phyloP scores from a whole-genome alignment of 1,140 invertebrate species.

The Panulirus ornatus region DNA sequence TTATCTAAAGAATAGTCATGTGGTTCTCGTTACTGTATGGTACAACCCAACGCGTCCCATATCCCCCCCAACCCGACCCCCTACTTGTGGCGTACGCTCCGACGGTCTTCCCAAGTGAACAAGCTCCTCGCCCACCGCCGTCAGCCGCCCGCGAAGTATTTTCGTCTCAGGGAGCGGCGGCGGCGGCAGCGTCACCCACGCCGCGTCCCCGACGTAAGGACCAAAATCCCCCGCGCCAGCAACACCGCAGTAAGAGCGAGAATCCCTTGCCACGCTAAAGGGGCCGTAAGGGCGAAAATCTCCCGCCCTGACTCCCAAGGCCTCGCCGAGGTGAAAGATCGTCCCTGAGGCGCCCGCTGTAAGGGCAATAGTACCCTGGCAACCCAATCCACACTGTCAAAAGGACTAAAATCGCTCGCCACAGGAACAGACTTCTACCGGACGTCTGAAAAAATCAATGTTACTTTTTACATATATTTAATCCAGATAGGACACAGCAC shows the following conservation, averaged over 20 bases:
- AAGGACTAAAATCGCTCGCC: not conserved
- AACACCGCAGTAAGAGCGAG: slow-evolving; percentile 23
- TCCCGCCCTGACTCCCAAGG: slow-evolving; percentile 34
- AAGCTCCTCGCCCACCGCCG: slow-evolving; percentile 6
- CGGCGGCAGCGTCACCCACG: slow-evolving; percentile 51
- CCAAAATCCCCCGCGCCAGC: slow-evolving; percentile 42
- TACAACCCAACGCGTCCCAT: no score
- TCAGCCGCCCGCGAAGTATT: slow-evolving; percentile 60
- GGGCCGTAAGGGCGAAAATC: slow-evolving; percentile 34
- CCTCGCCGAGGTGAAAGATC: slow-evolving; percentile 38
- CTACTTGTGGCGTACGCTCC: not conserved
- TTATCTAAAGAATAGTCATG: no score
- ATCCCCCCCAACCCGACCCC: not conserved
- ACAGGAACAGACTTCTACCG: not conserved
- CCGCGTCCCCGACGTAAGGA: slow-evolving; percentile 56
- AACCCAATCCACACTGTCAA: not conserved
- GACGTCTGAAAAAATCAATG: slow-evolving; percentile 6
- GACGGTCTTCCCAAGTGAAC: not conserved
- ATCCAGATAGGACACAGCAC: no score
- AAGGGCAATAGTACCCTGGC: not conserved
- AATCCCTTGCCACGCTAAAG: slow-evolving; percentile 23
- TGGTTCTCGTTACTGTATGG: no score
- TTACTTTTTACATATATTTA: no score
- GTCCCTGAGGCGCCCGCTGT: slow-evolving; percentile 1
- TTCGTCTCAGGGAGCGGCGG: slow-evolving; percentile 47